Base-by-base conservation (phyloP, 2,797 vertebrate species). In the Tarsius wallacei region DNA sequence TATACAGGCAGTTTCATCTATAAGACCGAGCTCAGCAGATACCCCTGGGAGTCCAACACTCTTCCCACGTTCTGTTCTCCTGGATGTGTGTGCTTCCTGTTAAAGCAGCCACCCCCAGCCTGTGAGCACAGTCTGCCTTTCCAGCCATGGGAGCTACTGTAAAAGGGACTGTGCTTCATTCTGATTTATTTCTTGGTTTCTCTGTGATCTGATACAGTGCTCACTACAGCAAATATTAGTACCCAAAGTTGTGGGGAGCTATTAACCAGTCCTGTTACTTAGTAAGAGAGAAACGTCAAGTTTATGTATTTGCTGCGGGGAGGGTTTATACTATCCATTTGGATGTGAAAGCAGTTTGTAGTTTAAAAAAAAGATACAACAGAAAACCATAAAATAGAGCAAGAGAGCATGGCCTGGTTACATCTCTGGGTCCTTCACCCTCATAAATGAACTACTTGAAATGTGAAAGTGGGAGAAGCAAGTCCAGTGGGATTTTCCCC, bases 1-100 rank as follows among this genome's bases (percentile, higher is more conserved):
- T 5, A 42, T 42, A 42, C 7, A 42, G 42, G 42, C 42, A 42
- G 42, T 42, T 42, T 42, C 42, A 42, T 42, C 42, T 42, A 42
- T 42, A 42, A 36, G 21, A 36, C 36, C n/a, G 21, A 2, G 26
- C 49, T 76, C 78, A 36, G 3, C 64, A 13, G 49, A 55, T 26
- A 28, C 5, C 13, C 24, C 5, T 9, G 15, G 47, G 77, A 22
- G 28, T 19, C 16, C 19, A 47, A 16, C 33, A 0, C 42, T 28
- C 17, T 70, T 42, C 31, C 42, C 2, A 0, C 24, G 9, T 33
- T 49, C 64, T 33, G 36, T 26, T 26, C 22, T 47, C 42, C 1
- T 4, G 16, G 0, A 0, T 19, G 31, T 61, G 7, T 51, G 2
- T 1, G 22, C 31, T 14, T 12, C 28, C 4, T 24, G 26, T 49